Base-by-base conservation (phyloP, 1,140 invertebrate species). In the Eufriesea mexicana region DNA sequence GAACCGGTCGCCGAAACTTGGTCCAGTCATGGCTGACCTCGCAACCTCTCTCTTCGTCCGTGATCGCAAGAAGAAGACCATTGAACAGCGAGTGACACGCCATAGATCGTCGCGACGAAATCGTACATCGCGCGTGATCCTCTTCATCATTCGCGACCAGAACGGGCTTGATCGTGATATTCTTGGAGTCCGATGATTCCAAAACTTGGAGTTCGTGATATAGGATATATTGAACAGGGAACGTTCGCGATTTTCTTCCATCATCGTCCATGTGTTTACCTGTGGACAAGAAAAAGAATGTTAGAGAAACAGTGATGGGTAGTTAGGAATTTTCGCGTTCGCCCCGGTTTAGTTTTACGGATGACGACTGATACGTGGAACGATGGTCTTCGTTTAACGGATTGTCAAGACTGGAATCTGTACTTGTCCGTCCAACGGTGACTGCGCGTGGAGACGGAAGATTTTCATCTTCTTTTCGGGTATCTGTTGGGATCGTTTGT, bases 11-110 rank as follows among this genome's bases (percentile, higher is more conserved):
- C n/a, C 2, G 77, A 80, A 42, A 42, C 71, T 12, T 81, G 83
- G 77, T 68, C 83, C 70, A 74, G 45, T 25, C 77, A 81, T 55
- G 78, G 55, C 77, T 84, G 76, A 84, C 68, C 64, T 59, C n/a
- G 45, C 25, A 54, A 23, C 4, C 23, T 14, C 51, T 42, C n/a
- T n/a, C 8, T 62, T 20, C 25, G 35, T 35, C 35, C 35, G 35
- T 35, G 35, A 35, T 35, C 35, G 35, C 35, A 35, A 55, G 45
- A 55, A 28, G 57, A 64, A 42, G 61, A 47, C 35, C 57, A 55
- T 20, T 16, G 7, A 25, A 2, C 0, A 0, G 23, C 18, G 5
- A 64, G 14, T 14, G 12, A 8, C 5, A 25, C 12, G 25, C 47
- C 35, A 35, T 76, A 62, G 66, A 20, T 47, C 64, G 6, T 18